Evolutionary conservation across 1,140 invertebrate species (phyloP).

Genomic region (Maniola jurtina): DNA sequence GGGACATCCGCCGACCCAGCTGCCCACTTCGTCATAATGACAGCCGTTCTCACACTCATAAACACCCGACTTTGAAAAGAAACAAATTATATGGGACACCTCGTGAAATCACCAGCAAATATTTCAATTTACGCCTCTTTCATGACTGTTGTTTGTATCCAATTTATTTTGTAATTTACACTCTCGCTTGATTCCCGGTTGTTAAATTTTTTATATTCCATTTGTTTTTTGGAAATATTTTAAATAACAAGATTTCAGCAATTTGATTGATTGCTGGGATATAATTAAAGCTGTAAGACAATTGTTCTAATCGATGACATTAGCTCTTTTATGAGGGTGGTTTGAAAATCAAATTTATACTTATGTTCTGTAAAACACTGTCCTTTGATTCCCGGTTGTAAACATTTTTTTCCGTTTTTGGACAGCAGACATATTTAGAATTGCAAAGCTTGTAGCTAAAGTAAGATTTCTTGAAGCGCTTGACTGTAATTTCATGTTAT

Average conservation of each 20-base stretch:
- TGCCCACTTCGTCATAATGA: slow-evolving; percentile 62
- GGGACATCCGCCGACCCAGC: slow-evolving; percentile 62
- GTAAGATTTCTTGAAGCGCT: too few species aligned
- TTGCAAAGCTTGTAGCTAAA: too few species aligned
- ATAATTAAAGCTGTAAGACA: too few species aligned
- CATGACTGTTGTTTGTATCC: slow-evolving; percentile 13
- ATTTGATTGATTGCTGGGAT: too few species aligned
- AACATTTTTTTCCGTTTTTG: too few species aligned
- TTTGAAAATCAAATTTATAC: too few species aligned
- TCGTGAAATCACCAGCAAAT: slow-evolving; percentile 26
- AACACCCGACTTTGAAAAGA: slow-evolving; percentile 45
- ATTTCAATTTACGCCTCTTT: slow-evolving; percentile 20
- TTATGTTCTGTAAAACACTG: too few species aligned
- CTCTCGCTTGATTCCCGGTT: neutral
- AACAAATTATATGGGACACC: slow-evolving; percentile 59
- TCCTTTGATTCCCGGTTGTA: too few species aligned
- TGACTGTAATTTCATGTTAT: too few species aligned
- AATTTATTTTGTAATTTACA: slow-evolving; percentile 8
- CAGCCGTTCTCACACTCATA: slow-evolving; percentile 50
- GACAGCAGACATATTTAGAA: too few species aligned
- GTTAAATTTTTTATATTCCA: neutral
- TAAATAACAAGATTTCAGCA: neutral
- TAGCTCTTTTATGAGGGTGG: too few species aligned
- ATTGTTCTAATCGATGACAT: too few species aligned
- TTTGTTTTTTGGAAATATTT: neutral